Evolutionary conservation across 2,888 invertebrate species (phyloP), one percentile per base, ranked within the genome.

Genomic region (Pomacea canaliculata): DNA sequence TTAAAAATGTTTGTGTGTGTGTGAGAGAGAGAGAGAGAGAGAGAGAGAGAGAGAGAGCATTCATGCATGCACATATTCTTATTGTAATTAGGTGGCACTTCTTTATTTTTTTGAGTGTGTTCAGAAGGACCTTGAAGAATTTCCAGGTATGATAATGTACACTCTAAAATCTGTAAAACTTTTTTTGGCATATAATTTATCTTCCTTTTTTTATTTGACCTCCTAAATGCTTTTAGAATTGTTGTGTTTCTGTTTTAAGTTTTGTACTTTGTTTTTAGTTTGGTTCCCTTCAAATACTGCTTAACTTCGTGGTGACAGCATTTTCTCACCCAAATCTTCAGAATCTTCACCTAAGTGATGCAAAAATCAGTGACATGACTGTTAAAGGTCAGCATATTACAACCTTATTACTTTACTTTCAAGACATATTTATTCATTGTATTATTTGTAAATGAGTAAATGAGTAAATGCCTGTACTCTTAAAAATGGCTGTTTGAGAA

Each of bases 301-400:
- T 81, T 49, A 73, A 78, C 68, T 76, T 85, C 18, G 77, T 83
- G 37, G 74, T 73, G 7, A 76, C 82, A 7, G 81, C 82, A 12
- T 76, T 79, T 27, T 80, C 71, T 49, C 84, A 83, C 70, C 80
- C 80, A 18, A 46, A 70, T 56, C 76, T 86, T 76, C 78, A 68
- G 37, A 83, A 79, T 69, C 79, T 86, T 12, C 80, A 80, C 79
- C 63, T 85, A 48, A 84, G 83, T 77, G 80, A 80, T 70, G 80
- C 77, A 27, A 81, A 71, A 48, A 71, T 82, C 23, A 82, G 78
- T 46, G 79, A 82, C 56, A 27, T 19, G 19, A 63, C 63, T 12
- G 23, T 51, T 23, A 56, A 76, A 67, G 76, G 76, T 76, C 51
- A 23, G 19, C 16, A 56, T 4, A 56, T 56, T 56, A 51, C 46